Conservation (phyloP, 2,797 vertebrate genomes). For the Anas flavirostris region DNA sequence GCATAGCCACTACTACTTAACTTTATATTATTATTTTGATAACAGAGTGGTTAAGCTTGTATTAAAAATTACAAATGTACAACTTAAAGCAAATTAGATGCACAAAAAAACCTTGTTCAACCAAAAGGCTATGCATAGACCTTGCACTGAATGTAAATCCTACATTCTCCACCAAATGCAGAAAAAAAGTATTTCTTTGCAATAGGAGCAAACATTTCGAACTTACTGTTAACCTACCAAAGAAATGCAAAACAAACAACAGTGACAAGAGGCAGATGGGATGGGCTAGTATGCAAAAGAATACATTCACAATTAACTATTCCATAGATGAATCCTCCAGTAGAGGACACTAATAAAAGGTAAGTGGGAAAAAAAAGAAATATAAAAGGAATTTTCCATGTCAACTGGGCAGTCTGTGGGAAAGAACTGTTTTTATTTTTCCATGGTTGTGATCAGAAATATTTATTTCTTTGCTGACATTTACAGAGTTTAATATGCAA, state of each 20-base stretch:
- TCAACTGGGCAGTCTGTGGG: not conserved
- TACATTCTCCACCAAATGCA: not conserved
- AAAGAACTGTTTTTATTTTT: not conserved
- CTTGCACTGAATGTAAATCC: not conserved
- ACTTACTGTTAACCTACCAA: not conserved
- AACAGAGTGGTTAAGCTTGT: not conserved
- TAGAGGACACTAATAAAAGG: not conserved
- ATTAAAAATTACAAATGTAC: not conserved
- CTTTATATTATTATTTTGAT: not conserved
- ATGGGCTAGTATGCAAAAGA: not conserved
- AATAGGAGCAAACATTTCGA: not conserved
- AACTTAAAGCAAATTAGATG: not conserved
- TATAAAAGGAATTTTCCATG: not conserved
- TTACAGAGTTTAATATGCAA: conserved; percentile 2
- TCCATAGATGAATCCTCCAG: not conserved
- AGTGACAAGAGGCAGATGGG: too few relatives aligned
- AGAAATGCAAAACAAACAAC: not conserved
- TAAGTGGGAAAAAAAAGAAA: not conserved
- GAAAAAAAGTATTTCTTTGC: not conserved
- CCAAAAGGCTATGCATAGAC: not conserved
- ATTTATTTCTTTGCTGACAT: not conserved
- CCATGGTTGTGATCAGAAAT: not conserved
- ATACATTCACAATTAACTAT: not conserved
- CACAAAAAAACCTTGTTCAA: not conserved
- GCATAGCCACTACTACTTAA: not conserved